These are phyloP conservation scores for Papio anubis DNA, from an alignment of 2,113 vertebrate species.

Conservation along the genomic window DNA sequence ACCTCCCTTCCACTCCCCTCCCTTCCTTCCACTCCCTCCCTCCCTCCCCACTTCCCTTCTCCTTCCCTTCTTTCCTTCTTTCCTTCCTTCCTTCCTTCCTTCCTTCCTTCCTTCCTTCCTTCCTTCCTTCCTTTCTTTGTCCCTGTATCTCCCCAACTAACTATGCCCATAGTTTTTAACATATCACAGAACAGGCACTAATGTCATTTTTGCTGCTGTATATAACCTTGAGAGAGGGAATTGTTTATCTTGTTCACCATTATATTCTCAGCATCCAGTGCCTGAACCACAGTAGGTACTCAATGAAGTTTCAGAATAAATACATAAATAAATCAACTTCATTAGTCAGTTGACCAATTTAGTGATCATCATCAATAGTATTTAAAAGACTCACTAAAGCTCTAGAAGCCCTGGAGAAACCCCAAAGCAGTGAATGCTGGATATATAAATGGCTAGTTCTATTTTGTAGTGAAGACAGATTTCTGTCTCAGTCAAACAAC, in stretches of 20 bases:
- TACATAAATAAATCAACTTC: slow-evolving; percentile 12
- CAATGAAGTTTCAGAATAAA: slow-evolving; percentile 31
- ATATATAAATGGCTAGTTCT: background rate
- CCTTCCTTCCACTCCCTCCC: background rate
- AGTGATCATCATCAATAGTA: background rate
- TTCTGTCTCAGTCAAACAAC: background rate
- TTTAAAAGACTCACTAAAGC: slow-evolving; percentile 12
- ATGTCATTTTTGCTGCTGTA: background rate
- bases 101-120: no score
- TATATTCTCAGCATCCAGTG: background rate
- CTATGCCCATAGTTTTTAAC: background rate
- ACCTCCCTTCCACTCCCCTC: background rate
- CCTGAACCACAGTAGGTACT: background rate
- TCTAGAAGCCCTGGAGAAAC: background rate
- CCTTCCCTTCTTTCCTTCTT: no score
- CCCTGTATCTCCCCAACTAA: background rate
- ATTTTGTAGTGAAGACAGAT: background rate
- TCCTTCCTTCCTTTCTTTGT: no score
- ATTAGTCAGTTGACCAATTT: background rate
- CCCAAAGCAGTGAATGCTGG: background rate
- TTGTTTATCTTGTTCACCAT: background rate
- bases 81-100: fast-evolving
- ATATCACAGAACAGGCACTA: background rate
- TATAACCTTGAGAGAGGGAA: background rate
- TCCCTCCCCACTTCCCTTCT: no score